phyloP scores from a whole-genome alignment of 2,888 invertebrate species.

The Leucophenga maculata region DNA sequence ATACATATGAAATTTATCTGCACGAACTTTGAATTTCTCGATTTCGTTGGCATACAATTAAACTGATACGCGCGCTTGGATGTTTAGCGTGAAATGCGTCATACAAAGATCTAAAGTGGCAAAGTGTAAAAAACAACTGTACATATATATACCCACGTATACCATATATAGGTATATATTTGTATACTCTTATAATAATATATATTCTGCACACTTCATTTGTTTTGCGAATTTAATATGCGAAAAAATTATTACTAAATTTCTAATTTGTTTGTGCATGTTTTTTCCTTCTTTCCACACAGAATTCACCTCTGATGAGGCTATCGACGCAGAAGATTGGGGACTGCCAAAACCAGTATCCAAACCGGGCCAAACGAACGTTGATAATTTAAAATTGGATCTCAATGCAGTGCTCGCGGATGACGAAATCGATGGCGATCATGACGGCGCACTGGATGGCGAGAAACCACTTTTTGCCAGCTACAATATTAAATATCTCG shows the following conservation, averaged over 20 bases:
- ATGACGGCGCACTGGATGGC: constrained; percentile 39
- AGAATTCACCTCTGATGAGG: constrained; percentile 53
- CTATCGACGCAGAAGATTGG: constrained; percentile 49
- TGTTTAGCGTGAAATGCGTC: too few relatives aligned
- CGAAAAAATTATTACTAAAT: too few relatives aligned
- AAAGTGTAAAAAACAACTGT: too few relatives aligned
- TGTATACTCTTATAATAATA: background rate
- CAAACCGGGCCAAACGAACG: constrained; percentile 30
- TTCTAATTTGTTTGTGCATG: constrained; percentile 9
- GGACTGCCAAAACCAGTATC: constrained; percentile 34
- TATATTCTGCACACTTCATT: background rate
- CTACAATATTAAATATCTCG: constrained; percentile 61
- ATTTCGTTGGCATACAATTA: too few relatives aligned
- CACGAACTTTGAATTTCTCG: too few relatives aligned
- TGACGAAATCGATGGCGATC: constrained; percentile 32
- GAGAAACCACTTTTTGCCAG: constrained; percentile 43
- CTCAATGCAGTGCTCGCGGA: constrained; percentile 16
- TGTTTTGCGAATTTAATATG: too few relatives aligned
- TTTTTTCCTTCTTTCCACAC: constrained; percentile 18
- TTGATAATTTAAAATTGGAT: constrained; percentile 25
- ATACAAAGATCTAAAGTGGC: too few relatives aligned
- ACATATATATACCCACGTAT: background rate
- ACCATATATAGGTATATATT: background rate
- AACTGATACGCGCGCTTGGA: too few relatives aligned
- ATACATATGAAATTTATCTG: too few relatives aligned